Conservation (phyloP, 2,113 vertebrate species). For the Rhagologus leucostigma region DNA sequence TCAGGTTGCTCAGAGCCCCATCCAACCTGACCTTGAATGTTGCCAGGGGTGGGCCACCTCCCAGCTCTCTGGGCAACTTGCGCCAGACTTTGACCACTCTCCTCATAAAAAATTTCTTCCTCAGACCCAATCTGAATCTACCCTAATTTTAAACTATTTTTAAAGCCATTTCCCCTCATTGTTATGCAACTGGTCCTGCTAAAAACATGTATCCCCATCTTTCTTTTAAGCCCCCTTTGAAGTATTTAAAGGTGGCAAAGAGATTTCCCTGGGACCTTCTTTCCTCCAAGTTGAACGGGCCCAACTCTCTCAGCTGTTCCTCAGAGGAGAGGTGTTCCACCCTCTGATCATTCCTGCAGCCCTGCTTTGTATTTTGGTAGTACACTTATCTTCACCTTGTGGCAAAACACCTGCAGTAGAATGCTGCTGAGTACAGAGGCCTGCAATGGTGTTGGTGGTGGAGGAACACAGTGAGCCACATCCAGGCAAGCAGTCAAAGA, state of each 20-base stretch:
- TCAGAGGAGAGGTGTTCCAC: not conserved
- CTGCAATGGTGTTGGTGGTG: not conserved
- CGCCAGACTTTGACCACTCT: not conserved
- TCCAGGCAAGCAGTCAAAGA: not conserved
- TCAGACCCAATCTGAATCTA: not conserved
- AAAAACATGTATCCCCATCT: not conserved
- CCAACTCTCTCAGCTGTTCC: not conserved
- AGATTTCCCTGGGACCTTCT: not conserved
- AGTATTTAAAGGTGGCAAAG: not conserved
- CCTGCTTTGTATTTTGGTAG: not conserved
- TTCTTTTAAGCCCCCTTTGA: not conserved
- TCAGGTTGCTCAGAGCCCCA: not conserved
- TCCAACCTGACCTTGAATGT: not conserved
- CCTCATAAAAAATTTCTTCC: not conserved
- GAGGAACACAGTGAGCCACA: not conserved
- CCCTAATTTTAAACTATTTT: too few species aligned
- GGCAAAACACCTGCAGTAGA: not conserved
- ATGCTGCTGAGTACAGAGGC: not conserved
- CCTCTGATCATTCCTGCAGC: not conserved
- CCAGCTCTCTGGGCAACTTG: not conserved
- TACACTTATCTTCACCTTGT: not conserved
- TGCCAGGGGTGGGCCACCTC: rapidly evolving
- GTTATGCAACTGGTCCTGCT: not conserved
- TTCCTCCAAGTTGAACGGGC: not conserved
- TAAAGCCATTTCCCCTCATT: not conserved